Percentiles rank a stretch among this genome's conserved stretches.
Conservation (phyloP, 1,140 invertebrate species). For the Aphis craccivora region DNA sequence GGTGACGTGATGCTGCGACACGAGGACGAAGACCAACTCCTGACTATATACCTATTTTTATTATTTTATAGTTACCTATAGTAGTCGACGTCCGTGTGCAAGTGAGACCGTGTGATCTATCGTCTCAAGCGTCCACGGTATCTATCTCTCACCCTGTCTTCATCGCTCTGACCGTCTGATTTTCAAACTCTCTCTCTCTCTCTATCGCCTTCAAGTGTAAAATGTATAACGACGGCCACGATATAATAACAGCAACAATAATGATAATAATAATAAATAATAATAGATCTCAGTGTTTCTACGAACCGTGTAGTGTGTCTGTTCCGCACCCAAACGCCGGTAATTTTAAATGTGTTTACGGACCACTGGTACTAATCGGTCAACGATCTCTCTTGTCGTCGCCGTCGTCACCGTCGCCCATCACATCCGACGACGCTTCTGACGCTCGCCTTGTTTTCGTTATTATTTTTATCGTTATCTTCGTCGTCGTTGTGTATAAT, state of each 20-base stretch:
- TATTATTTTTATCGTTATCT: constrained; percentile 12
- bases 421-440: constrained; percentile 11
- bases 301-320: constrained; percentile 41
- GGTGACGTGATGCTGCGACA: neutral
- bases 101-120: constrained; percentile 32
- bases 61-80: no score
- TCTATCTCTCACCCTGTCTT: neutral
- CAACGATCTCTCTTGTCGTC: constrained; percentile 46
- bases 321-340: constrained; percentile 57
- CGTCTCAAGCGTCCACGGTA: neutral
- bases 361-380: constrained; percentile 57
- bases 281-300: constrained; percentile 45
- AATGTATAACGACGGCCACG: neutral
- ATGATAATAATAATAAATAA: constrained; percentile 25
- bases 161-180: no score
- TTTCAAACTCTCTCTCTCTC: no score
- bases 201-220: neutral
- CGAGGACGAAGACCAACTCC: neutral
- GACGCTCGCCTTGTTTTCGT: constrained; percentile 16
- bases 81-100: neutral
- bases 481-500: neutral
- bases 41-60: neutral
- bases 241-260: constrained; percentile 23
- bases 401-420: neutral
- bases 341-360: constrained; percentile 56